phyloP scores from a whole-genome alignment of 2,888 invertebrate species.

The Archaeoteleia sp. region DNA sequence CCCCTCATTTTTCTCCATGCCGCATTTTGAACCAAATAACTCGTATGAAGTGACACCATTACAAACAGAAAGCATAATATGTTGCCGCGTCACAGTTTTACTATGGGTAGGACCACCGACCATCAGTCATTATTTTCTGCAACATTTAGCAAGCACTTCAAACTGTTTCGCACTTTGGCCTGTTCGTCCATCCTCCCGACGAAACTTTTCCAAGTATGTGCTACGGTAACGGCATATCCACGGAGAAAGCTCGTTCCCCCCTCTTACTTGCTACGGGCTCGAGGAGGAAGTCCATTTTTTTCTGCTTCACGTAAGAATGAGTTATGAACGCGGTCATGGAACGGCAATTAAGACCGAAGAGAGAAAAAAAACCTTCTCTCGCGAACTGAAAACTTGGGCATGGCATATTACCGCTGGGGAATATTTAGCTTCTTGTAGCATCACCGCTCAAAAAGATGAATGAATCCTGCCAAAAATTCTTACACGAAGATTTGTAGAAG shows the following conservation, averaged over 20 bases:
- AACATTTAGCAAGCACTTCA: slow-evolving; percentile 74
- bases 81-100: slow-evolving; percentile 50
- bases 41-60: slow-evolving; percentile 9
- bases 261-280: not conserved
- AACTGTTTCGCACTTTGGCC: slow-evolving; percentile 71
- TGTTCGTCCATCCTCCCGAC: slow-evolving; percentile 60
- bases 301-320: slow-evolving; percentile 56
- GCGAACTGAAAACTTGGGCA: slow-evolving; percentile 33
- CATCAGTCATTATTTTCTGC: slow-evolving; percentile 74
- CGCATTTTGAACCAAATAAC: not conserved
- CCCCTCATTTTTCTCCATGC: too few relatives aligned
- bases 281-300: slow-evolving; percentile 30
- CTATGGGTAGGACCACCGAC: slow-evolving; percentile 60
- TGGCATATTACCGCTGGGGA: slow-evolving; percentile 18
- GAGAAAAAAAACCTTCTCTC: slow-evolving; percentile 49
- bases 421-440: slow-evolving; percentile 39
- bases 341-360: slow-evolving; percentile 62
- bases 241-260: slow-evolving; percentile 44
- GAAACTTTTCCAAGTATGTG: slow-evolving; percentile 74
- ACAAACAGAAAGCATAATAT: slow-evolving; percentile 57
- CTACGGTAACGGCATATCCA: slow-evolving; percentile 56
- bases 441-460: slow-evolving; percentile 29
- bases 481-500: slow-evolving; percentile 28
- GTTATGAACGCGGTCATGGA: slow-evolving; percentile 66
- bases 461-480: slow-evolving; percentile 47